Conservation (phyloP, 1,140 invertebrate species). For the Onthophagus taurus region DNA sequence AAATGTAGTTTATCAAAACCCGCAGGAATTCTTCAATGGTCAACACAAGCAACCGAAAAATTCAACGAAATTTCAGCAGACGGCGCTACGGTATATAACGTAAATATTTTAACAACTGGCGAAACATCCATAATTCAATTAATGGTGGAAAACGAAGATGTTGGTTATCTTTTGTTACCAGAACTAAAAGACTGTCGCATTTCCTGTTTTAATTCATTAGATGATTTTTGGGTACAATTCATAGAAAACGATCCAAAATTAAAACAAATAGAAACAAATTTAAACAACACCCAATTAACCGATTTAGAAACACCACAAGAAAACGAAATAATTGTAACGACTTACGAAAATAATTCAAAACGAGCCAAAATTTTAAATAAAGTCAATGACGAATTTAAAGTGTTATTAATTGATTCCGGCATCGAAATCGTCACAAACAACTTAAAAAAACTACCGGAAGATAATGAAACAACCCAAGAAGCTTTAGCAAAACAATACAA, state of each 20-base stretch:
- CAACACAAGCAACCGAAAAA: constrained; percentile 49
- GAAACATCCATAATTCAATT: constrained; percentile 56
- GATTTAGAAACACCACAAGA: constrained; percentile 45
- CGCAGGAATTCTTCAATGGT: constrained; percentile 49
- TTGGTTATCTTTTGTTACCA: constrained; percentile 45
- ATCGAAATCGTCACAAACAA: constrained; percentile 47
- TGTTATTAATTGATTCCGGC: constrained; percentile 60
- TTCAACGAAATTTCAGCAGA: constrained; percentile 53
- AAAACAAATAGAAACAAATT: background rate
- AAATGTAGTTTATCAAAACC: constrained; percentile 54
- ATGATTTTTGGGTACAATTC: constrained; percentile 57
- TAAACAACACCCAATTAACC: background rate
- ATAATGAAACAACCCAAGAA: constrained; percentile 42
- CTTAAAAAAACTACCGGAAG: constrained; percentile 46
- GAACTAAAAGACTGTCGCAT: constrained; percentile 31
- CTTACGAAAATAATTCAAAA: constrained; percentile 60
- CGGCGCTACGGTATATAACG: constrained; percentile 54
- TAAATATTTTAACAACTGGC: constrained; percentile 50
- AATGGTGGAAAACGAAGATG: constrained; percentile 48
- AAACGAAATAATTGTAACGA: constrained; percentile 47
- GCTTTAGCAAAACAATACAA: constrained; percentile 48
- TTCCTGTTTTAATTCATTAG: constrained; percentile 39
- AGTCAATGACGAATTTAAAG: constrained; percentile 46
- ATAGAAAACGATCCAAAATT: constrained; percentile 35
- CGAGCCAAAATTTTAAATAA: constrained; percentile 46